Evolutionary conservation across 2,888 invertebrate genomes (phyloP), one percentile per base, ranked within the genome.

Genomic region (Cheilosia grossa): DNA sequence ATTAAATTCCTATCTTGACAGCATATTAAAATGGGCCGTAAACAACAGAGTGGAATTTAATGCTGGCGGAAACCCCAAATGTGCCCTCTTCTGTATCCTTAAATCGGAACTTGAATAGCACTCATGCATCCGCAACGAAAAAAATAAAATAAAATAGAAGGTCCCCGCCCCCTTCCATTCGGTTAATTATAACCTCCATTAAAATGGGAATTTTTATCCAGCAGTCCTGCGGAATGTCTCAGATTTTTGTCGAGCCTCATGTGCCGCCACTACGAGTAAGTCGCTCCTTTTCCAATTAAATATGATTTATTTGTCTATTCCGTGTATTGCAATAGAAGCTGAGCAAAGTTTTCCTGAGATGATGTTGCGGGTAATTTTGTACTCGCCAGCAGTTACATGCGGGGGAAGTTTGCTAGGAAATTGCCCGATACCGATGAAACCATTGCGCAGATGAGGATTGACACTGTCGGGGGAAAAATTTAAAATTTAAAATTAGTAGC

Each of bases 1-100:
- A 27, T 53, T 53, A 53, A 53, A 53, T 53, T 53, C 15, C 51
- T 2, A 53, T 27, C 51, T 27, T 53, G 51, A 27, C 51, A 53
- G 51, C n/a, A 9, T 53, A 53, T 24, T 24, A 53, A 24, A 53
- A 27, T 7, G n/a, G 27, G 27, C 4, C 27, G 15, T 27, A 24
- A 53, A 15, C 24, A 53, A 24, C 6, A 53, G 51, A 53, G 51
- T 27, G 24, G n/a, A 53, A 53, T 27, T 24, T 27, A 53, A 27
- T 53, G 51, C 15, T 53, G 0, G 9, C n/a, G 1, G 17, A 30
- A 30, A 30, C n/a, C 30, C n/a, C n/a, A 17, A 17, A 17, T 44
- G n/a, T 17, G 17, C 7, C n/a, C 2, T 17, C 19, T n/a, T 9
- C 3, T 47, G 5, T 17, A 17, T 47, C 47, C 19, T 10, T 19